Base-by-base conservation (phyloP, 2,113 vertebrate species). In the Antigone vipio region DNA sequence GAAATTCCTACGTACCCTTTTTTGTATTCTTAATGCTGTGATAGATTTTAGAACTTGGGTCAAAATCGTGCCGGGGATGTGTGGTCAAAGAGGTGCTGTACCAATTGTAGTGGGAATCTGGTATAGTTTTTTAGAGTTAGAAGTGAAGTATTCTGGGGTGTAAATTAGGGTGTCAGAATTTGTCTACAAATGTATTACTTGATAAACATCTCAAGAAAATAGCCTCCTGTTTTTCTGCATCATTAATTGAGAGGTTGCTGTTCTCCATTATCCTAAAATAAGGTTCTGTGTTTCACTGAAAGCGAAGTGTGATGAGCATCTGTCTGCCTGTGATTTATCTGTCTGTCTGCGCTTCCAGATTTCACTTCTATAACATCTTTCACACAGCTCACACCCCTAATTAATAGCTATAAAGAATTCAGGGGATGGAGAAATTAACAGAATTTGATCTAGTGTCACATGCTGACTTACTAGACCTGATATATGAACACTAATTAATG, bases 241-340 rank as follows among this genome's bases (percentile, higher is more conserved):
- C 13, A 9, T 52, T 34, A 9, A 16, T 1, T 22, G 67, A 32
- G 71, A 5, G 12, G 38, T 15, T 91, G 75, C 68, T 78, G 64
- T 13, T 89, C 68, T 60, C 29, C 12, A 1, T 26, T 5, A 42
- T 49, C 19, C 34, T 52, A 58, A 66, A 27, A 5, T 2, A 3
- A 44, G n/a, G 17, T 20, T 59, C 59, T n/a, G 75, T 20, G 80
- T 56, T 55, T 23, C 73, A 4, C 59, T 71, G 83, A 24, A 21
- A 52, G 66, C 40, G 2, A 18, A 35, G 76, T 11, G n/a, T 66
- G 80, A 59, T 34, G 80, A 82, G 58, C 68, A 69, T 75, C 92
- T 92, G 45, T 58, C 91, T 79, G 91, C 63, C 67, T 7, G 85
- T 89, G 93, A 87, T 75, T 75, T 83, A 81, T 82, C 88, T 47